Base-by-base conservation (phyloP, 1,140 invertebrate genomes). In the Bombus soroeensis region DNA sequence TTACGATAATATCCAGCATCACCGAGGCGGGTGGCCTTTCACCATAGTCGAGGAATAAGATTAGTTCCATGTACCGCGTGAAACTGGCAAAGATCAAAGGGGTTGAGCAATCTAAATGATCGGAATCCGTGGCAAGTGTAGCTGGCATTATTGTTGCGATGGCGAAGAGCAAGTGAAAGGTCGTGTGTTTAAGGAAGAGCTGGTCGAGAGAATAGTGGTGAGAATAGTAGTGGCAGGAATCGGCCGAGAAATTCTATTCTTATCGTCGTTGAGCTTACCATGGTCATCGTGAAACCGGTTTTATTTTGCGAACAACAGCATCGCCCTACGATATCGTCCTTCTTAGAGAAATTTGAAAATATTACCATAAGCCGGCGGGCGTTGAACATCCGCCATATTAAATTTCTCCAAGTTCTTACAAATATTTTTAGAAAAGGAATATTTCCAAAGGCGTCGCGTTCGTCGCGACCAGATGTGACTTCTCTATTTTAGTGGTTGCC, bases 111-210 rank as follows among this genome's bases (percentile, higher is more conserved):
- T 76, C 47, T 25, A 76, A 32, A 70, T 25, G 74, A 78, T 78
- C 81, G 64, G 74, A 47, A 78, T 77, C 74, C 66, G 34, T 66
- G 43, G 74, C 81, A 83, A 78, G 81, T 83, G 81, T 64, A 78
- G 64, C 43, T 41, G 74, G 74, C 64, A 57, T 70, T 83, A 43
- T 82, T 78, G 47, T 32, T 34, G 32, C 28, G 43, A 70, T 53
- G 12, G 28, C 25, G 73, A 57, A 28, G 70, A 70, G 34, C 28
- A 6, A 83, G 25, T 43, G 34, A 83, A 83, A 83, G 81, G 81
- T 83, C 81, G 64, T 39, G 73, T 28, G 41, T 76, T 76, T 34
- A 32, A 68, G 74, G 74, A 83, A 77, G 34, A 75, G 18, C 3
- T 4, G 37, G 0, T 22, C 6, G 25, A 9, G 72, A 10, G 81